Evolutionary conservation across 1,140 invertebrate species (phyloP), one percentile per base, ranked within the genome.

Genomic region (Acarapis woodi): DNA sequence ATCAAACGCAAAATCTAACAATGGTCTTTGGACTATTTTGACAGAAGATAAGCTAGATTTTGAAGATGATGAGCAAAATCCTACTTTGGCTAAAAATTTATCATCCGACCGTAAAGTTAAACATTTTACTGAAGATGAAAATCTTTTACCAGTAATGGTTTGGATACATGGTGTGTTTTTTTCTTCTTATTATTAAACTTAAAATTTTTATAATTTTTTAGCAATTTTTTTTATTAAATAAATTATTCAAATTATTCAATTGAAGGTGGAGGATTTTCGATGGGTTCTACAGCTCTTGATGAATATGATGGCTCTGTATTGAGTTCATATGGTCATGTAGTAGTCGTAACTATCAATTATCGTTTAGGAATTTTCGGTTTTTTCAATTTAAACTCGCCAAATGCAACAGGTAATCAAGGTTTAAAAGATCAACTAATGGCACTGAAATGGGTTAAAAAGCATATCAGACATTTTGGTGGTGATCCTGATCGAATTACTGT

Each of bases 201-300:
- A n/a, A n/a, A n/a, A n/a, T n/a, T n/a, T n/a, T n/a, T n/a, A n/a
- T 80, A 15, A 80, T 90, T 14, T 71, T 90, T 69, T 67, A 90
- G 24, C n/a, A n/a, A n/a, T n/a, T n/a, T n/a, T n/a, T n/a, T n/a
- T n/a, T n/a, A n/a, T n/a, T n/a, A n/a, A n/a, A 93, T 83, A 83
- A 73, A 93, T 42, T 93, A 80, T 54, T 85, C n/a, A n/a, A n/a
- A n/a, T n/a, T n/a, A n/a, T n/a, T n/a, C n/a, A n/a, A n/a, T n/a
- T n/a, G n/a, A n/a, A n/a, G n/a, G 87, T 25, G 87, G 87, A 25
- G 82, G 83, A 2, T 96, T 90, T 58, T 87, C 82, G 53, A 82
- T 74, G 25, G 83, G 87, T 80, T 20, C 35, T 18, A 25, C 31
- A 19, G 19, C 20, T 19, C 59, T 94, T 42, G 82, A 93, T 53